Base-by-base conservation (phyloP, 2,888 invertebrate genomes). In the Aspidiotus destructor region DNA sequence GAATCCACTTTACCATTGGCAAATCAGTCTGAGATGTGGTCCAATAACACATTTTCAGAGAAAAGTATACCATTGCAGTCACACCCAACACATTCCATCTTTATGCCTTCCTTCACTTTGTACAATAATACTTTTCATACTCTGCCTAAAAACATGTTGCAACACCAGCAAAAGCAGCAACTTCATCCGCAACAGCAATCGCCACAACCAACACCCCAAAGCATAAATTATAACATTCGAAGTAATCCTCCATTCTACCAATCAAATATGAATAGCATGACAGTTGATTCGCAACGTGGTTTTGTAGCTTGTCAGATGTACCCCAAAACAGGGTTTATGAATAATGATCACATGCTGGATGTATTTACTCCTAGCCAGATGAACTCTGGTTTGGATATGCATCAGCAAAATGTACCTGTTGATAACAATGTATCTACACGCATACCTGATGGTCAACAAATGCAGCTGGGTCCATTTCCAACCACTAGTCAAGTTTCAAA, bases 161-260 rank as follows among this genome's bases (percentile, higher is more conserved):
- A 28, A 28, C 28, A 28, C 28, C 28, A 28, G 28, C 1, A 28
- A 28, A 28, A 28, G 5, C 28, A 28, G 28, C 28, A 28, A 8
- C 63, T 67, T 7, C 60, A 64, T 52, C 61, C 61, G 42, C 64
- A 64, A 54, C 40, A 63, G 9, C 3, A 40, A 40, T 63, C 64
- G 52, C 65, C 70, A 7, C 68, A 63, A 57, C 68, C 60, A 42
- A 57, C 65, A n/a, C n/a, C 65, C 3, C 63, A n/a, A 28, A 69
- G 64, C 62, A 62, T 70, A 41, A 70, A 44, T 28, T 64, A 69
- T 17, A 71, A 70, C 60, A 28, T 28, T 28, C 28, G 28, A 28
- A 28, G 28, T 28, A 68, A 54, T 54, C 53, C 71, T 13, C 69
- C 62, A 61, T 67, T 60, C 13, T 67, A 67, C 28, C 17, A 55